Base-by-base conservation (phyloP, 2,113 vertebrate species). In the Melanocharis versteri region DNA sequence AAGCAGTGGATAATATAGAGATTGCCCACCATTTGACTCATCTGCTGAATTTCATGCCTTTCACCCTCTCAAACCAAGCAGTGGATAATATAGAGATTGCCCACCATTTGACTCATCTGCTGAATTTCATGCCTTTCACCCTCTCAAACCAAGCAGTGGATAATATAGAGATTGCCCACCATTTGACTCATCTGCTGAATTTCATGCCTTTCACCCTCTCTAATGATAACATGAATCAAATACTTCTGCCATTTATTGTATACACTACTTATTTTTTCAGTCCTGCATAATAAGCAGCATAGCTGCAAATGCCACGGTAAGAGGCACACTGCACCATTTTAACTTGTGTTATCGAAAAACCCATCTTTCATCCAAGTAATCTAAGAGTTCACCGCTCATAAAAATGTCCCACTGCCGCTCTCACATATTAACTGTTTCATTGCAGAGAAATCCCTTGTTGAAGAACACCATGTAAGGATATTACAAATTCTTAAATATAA, bases 241-340 rank as follows among this genome's bases (percentile, higher is more conserved):
- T 93, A 76, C 89, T 92, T 96, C 78, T 91, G 60, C 39, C 24
- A 56, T 93, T 94, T 94, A 83, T 80, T 79, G 33, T 61, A 84
- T 35, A 17, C 35, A 44, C 1, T 76, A 13, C 62, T 94, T 87
- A 91, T 93, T 95, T 96, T 90, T 61, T 95, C 45, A 89, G 37
- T 44, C 30, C 50, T 66, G 79, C 9, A 1, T 61, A 80, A 83
- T n/a, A 95, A 24, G 13, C n/a, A 85, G 45, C 50, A 75, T 10
- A 93, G 40, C 44, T 87, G 71, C 31, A 79, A 86, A 76, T 57
- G 28, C 73, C 69, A 91, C 2, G 37, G 79, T 57, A 89, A 62
- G 89, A 89, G 33, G n/a, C n/a, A n/a, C 3, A 26, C 24, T 71
- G 35, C 14, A 62, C 35, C 39, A 9, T 72, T 93, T 92, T 78